Percentiles rank a stretch among this genome's conserved stretches.
These are phyloP conservation scores for Rhabditoides inermis DNA, from an alignment of 2,888 invertebrate species.

Conservation along the genomic window DNA sequence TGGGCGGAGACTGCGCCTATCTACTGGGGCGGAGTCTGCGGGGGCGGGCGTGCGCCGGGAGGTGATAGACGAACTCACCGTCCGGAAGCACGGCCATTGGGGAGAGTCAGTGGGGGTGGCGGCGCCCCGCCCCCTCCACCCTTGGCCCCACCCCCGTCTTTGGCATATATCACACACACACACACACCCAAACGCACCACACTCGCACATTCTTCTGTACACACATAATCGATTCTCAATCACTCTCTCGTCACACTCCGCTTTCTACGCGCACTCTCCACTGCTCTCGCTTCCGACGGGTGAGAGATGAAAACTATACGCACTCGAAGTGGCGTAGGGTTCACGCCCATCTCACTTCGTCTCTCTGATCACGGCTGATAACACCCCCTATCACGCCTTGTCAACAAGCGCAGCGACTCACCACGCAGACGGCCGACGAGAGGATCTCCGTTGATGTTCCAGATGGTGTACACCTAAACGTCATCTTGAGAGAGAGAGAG, in stretches of 20 bases:
- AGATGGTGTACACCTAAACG: constrained; percentile 38
- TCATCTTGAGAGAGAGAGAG: not conserved
- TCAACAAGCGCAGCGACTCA: constrained; percentile 16
- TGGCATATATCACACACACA: no score
- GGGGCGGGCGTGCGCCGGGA: constrained; percentile 4
- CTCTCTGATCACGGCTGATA: not conserved
- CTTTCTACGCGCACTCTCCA: not conserved
- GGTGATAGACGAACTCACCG: constrained; percentile 12
- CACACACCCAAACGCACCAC: no score
- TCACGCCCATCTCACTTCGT: constrained; percentile 1
- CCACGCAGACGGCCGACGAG: constrained; percentile 48
- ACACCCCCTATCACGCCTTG: not conserved
- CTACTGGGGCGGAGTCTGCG: no score
- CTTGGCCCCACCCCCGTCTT: not conserved
- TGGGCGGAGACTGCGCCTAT: not conserved
- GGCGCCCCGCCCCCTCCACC: constrained; percentile 4
- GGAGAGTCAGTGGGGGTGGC: not conserved
- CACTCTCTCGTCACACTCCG: not conserved
- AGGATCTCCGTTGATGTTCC: constrained; percentile 47
- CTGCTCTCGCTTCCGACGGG: not conserved
- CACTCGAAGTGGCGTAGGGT: not conserved
- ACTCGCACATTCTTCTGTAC: not conserved
- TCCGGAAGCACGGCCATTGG: constrained; percentile 18
- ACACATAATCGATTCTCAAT: not conserved
- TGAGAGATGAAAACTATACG: not conserved